Conservation (phyloP, 2,888 invertebrate genomes). For the Chrysodeixis includens region DNA sequence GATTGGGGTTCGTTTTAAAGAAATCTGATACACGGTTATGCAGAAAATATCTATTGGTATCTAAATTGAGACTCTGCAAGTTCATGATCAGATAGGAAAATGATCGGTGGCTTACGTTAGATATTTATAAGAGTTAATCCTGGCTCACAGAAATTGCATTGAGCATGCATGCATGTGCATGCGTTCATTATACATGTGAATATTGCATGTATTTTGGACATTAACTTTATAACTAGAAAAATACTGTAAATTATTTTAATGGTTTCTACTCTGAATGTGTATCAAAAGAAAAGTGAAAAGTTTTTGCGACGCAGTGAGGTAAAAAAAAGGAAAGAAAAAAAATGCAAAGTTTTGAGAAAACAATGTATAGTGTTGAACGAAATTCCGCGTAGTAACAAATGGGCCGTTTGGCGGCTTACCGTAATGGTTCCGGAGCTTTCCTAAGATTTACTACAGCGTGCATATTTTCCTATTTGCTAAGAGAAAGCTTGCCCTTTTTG, state of each 20-base stretch:
- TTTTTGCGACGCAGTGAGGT: too few species aligned
- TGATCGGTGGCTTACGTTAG: too few species aligned
- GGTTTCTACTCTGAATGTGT: too few species aligned
- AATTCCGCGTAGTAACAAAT: not conserved
- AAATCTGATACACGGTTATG: not conserved
- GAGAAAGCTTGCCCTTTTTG: not conserved
- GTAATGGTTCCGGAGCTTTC: not conserved
- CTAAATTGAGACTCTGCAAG: not conserved
- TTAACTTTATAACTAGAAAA: too few species aligned
- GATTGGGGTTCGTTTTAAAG: conserved; percentile 10
- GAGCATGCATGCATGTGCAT: too few species aligned
- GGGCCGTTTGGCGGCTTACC: conserved; percentile 7
- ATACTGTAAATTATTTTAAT: too few species aligned
- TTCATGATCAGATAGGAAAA: not conserved
- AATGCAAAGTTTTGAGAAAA: not conserved
- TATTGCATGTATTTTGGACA: too few species aligned
- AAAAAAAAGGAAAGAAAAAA: too few species aligned
- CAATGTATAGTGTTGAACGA: not conserved
- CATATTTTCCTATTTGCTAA: conserved; percentile 3
- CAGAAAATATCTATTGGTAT: not conserved
- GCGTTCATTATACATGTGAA: too few species aligned
- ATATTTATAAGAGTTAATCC: too few species aligned
- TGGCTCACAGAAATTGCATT: too few species aligned
- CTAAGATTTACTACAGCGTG: conserved; percentile 2
- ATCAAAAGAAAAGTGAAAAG: too few species aligned